phyloP scores from a whole-genome alignment of 1,140 invertebrate genomes.

The Drosophila auraria region DNA sequence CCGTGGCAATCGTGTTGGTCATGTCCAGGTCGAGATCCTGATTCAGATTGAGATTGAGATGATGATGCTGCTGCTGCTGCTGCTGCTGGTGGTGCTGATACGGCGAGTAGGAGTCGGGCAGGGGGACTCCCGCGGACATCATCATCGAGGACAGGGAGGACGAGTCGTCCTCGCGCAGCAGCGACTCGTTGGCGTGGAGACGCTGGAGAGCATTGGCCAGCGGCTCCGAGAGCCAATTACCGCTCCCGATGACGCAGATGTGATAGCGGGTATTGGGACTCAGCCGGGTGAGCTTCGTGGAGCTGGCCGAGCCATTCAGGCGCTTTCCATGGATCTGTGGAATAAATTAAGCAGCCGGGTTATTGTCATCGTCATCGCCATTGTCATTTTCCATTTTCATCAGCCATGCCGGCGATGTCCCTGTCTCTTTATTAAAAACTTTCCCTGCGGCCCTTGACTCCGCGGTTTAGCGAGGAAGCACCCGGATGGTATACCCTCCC shows the following conservation, averaged over 20 bases:
- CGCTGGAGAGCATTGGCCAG: conserved; percentile 85
- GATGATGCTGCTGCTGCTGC: conserved; percentile 32
- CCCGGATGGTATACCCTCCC: not conserved
- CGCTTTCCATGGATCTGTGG: conserved; percentile 89
- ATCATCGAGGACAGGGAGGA: conserved; percentile 1
- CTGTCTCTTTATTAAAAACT: conserved; percentile 38
- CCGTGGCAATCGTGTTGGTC: conserved; percentile 83
- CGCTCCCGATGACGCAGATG: conserved; percentile 93
- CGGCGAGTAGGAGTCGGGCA: conserved; percentile 65
- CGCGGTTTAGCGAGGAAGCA: conserved; percentile 22
- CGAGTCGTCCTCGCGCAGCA: conserved; percentile 53
- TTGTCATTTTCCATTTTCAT: conserved; percentile 33
- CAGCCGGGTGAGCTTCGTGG: conserved; percentile 90
- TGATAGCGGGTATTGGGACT: conserved; percentile 92
- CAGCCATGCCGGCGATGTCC: not conserved
- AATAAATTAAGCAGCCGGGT: conserved; percentile 58
- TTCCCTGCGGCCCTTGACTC: conserved; percentile 36
- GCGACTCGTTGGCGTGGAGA: conserved; percentile 85
- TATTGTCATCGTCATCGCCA: conserved; percentile 33
- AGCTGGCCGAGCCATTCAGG: conserved; percentile 89
- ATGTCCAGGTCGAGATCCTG: conserved; percentile 38
- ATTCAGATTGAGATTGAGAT: conserved; percentile 30
- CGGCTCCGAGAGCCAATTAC: conserved; percentile 87
- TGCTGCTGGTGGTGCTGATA: conserved; percentile 54
- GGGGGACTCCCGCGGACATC: conserved; percentile 12